Conservation (phyloP, 2,888 invertebrate genomes). For the Drosophila quasianomalipes region DNA sequence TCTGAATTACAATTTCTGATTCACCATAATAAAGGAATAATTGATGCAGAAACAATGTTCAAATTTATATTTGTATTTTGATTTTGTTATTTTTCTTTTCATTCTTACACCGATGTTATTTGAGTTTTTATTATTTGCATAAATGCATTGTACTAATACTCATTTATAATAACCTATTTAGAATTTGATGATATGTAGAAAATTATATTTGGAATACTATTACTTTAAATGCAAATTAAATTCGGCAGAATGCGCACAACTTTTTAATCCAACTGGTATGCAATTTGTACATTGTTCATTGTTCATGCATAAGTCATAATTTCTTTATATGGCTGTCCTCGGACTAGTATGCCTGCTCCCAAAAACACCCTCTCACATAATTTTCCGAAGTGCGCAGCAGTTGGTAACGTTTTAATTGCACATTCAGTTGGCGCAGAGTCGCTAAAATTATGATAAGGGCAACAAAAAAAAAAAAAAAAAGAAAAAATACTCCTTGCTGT, state of each 20-base stretch:
- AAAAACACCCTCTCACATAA: background rate
- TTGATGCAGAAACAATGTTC: background rate
- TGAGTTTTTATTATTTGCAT: background rate
- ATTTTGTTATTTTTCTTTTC: background rate
- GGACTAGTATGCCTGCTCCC: slow-evolving; percentile 10
- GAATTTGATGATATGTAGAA: background rate
- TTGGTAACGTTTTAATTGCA: slow-evolving; percentile 61
- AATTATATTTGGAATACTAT: background rate
- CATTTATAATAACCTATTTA: background rate
- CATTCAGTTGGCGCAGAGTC: slow-evolving; percentile 53
- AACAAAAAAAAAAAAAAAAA: background rate
- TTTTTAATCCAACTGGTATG: background rate
- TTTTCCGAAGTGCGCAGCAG: slow-evolving; percentile 22
- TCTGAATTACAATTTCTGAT: no score
- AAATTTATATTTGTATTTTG: background rate
- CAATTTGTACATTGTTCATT: slow-evolving; percentile 1
- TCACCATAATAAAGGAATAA: background rate
- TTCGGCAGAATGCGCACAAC: background rate
- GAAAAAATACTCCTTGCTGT: background rate
- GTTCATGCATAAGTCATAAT: slow-evolving; percentile 33
- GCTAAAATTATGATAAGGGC: slow-evolving; percentile 40
- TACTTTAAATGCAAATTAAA: background rate
- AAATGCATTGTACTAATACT: background rate
- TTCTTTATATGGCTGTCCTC: slow-evolving; percentile 49
- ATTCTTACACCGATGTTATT: background rate